Evolutionary conservation across 2,888 invertebrate species (phyloP), one percentile per base, ranked within the genome.

Genomic region (Andrena dorsata): DNA sequence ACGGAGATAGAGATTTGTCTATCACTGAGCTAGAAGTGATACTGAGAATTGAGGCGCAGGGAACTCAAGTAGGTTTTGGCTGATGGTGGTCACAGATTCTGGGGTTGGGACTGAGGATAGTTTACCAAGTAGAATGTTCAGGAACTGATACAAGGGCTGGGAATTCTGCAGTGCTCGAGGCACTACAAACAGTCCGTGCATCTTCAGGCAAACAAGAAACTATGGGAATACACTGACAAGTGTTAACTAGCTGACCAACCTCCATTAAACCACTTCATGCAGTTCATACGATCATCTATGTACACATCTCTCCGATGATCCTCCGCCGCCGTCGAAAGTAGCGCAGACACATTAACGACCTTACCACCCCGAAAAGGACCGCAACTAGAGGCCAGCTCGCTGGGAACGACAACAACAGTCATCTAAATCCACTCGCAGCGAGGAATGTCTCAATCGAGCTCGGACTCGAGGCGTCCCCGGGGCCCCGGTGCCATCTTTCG

Each of bases 391-490:
- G 26, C 32, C 20, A 41, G 41, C 41, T 41, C 13, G 7, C 35
- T n/a, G 6, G 10, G 16, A 35, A 5, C 7, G 10, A 20, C 28
- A 26, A 13, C 49, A 23, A 68, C 20, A n/a, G 61, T 23, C 70
- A 32, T 23, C 49, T 10, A 47, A 65, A 70, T 58, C 58, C 49
- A 7, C 6, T 8, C 32, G 8, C 16, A 0, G 1, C 16, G 49
- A 28, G 61, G 71, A 77, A 76, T 82, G 82, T 64, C 75, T 53
- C 71, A 53, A 82, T 71, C 71, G 80, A 80, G 72, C 63, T 47
- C 61, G 61, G 10, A n/a, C 23, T 49, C 65, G 61, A 30, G 49
- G 53, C 69, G 64, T 58, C 35, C 10, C 16, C 65, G 61, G 26
- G 41, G 41, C 41, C 16, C 20, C 72, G 68, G 60, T 72, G 72